phyloP scores from a whole-genome alignment of 2,113 vertebrate species.

The Conger conger region DNA sequence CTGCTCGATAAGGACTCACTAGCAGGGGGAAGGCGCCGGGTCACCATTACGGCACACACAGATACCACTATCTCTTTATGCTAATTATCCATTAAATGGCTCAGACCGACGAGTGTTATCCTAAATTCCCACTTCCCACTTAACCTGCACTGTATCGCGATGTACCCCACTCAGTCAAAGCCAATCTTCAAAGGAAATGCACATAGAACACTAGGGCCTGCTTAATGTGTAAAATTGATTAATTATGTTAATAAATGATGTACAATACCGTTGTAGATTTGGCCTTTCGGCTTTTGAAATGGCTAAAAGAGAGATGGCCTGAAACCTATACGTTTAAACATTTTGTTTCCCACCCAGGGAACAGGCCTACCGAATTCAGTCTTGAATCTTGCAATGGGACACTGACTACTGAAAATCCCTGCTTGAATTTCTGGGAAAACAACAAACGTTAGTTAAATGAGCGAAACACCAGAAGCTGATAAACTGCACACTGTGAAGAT shows the following conservation, averaged over 20 bases:
- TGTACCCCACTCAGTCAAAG: not conserved
- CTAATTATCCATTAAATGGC: constrained; percentile 23
- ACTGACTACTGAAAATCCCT: not conserved
- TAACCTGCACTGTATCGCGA: constrained; percentile 24
- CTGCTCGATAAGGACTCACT: constrained; percentile 21
- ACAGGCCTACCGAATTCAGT: not conserved
- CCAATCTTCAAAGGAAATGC: constrained; percentile 13
- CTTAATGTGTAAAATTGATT: constrained; percentile 16
- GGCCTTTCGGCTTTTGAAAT: constrained; percentile 22
- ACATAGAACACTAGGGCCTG: not conserved
- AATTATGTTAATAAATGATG: constrained; percentile 22
- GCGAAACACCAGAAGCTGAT: not conserved
- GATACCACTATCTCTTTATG: constrained; percentile 27
- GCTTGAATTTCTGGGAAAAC: not conserved
- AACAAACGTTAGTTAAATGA: not conserved
- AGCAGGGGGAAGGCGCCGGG: not conserved
- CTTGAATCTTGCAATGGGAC: not conserved
- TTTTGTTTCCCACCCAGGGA: not conserved
- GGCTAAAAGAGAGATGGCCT: not conserved
- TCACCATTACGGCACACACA: constrained; percentile 11
- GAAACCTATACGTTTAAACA: constrained; percentile 16
- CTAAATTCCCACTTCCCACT: constrained; percentile 23
- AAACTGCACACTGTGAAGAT: not conserved
- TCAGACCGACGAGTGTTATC: not conserved
- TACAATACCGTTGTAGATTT: not conserved